These are phyloP conservation scores for Agapornis canus DNA, from an alignment of 2,797 vertebrate species.

Conservation along the genomic window DNA sequence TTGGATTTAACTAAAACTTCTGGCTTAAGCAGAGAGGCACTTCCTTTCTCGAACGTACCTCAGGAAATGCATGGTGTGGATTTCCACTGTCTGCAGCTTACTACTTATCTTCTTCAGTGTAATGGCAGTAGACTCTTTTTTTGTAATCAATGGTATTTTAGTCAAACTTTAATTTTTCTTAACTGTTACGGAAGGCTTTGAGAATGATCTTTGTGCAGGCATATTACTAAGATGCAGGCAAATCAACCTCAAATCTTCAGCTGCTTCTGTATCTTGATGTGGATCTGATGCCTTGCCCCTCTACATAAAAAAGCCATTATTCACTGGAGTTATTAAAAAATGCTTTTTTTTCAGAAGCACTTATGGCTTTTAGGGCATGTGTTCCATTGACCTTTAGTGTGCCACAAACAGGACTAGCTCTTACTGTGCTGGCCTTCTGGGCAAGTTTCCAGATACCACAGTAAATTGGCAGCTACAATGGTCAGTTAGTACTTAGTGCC, in stretches of 20 bases:
- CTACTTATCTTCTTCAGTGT: background rate
- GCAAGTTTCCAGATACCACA: background rate
- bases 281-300: background rate
- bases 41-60: background rate
- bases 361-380: background rate
- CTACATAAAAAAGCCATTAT: background rate
- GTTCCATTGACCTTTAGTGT: background rate
- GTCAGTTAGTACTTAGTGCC: background rate
- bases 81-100: background rate
- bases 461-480: background rate
- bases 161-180: background rate
- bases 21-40: background rate
- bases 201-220: background rate
- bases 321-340: background rate
- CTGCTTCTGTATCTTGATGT: background rate
- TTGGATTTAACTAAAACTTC: background rate
- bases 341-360: background rate
- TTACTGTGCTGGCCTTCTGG: background rate
- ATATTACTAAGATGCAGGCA: background rate
- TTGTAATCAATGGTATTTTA: background rate
- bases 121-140: background rate
- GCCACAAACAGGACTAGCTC: background rate
- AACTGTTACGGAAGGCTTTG: background rate
- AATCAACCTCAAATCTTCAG: background rate
- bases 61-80: background rate